These are phyloP conservation scores for Galerucella nymphaeae DNA, from an alignment of 2,888 invertebrate genomes.

Conservation along the genomic window DNA sequence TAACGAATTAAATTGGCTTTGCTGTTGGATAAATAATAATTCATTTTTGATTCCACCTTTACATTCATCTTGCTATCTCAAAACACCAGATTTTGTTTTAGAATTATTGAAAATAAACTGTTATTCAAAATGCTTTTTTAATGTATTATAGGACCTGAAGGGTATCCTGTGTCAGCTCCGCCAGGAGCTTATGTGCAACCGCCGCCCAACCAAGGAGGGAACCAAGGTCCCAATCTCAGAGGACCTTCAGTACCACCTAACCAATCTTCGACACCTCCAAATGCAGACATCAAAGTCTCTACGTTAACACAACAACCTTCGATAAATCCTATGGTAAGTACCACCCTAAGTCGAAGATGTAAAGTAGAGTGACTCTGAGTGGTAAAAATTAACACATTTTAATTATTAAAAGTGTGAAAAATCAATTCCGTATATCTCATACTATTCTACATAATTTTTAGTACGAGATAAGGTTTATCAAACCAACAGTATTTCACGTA, in stretches of 20 bases:
- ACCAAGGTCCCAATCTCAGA: slow-evolving; percentile 61
- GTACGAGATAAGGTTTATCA: neutral
- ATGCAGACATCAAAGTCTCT: slow-evolving; percentile 60
- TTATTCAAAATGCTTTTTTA: neutral
- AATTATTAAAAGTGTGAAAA: too few relatives aligned
- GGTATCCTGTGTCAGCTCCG: slow-evolving; percentile 55
- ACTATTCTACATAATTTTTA: neutral
- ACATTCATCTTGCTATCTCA: too few relatives aligned
- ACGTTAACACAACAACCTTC: slow-evolving; percentile 56
- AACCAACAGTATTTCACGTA: neutral
- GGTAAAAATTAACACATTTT: too few relatives aligned
- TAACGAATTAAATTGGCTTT: too few relatives aligned
- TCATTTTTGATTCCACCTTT: too few relatives aligned
- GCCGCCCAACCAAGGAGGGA: slow-evolving; percentile 60
- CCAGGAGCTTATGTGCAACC: slow-evolving; percentile 55
- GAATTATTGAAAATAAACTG: neutral
- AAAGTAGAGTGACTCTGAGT: too few relatives aligned
- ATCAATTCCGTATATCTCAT: neutral
- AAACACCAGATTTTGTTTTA: too few relatives aligned
- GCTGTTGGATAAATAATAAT: too few relatives aligned
- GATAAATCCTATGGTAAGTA: slow-evolving; percentile 59
- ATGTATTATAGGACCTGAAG: slow-evolving; percentile 58
- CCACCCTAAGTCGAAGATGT: neutral
- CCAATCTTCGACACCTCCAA: slow-evolving; percentile 64
- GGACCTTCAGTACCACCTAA: slow-evolving; percentile 62